Base-by-base conservation (phyloP, 2,113 vertebrate genomes). In the Thalassoma bifasciatum region DNA sequence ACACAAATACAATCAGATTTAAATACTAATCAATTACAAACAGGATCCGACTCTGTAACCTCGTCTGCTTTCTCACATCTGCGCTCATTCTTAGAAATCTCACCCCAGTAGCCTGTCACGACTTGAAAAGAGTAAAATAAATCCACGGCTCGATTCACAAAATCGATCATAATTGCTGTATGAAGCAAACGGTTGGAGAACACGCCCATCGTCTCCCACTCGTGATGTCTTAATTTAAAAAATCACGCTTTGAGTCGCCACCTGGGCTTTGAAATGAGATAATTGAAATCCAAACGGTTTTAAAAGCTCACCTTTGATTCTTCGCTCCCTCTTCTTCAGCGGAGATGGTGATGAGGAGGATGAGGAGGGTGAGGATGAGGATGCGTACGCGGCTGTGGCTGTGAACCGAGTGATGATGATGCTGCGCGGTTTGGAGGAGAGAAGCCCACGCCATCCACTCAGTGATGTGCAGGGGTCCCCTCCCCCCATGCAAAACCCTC, bases 401-500 rank as follows among this genome's bases (percentile, higher is more conserved):
- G 78, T 74, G 77, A 79, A 74, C 62, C 68, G 83, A 86, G 72
- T 81, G 86, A 68, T 81, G 82, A 5, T 81, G 87, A 17, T 88
- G 85, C 71, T 80, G 80, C 42, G 81, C 77, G 70, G 49, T 73
- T 73, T 44, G 88, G 81, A 87, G 83, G 66, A 82, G 87, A 90
- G 86, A 76, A 90, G 67, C 84, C 90, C 91, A 91, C 88, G 82
- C 86, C 79, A 83, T 86, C 82, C 87, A 87, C 70, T 49, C 68
- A 46, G 50, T 73, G 87, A 91, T 75, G 77, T 73, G 63, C 82
- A 86, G 80, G 89, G 70, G 71, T 72, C 89, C 88, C 90, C 76
- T 81, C 86, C 88, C 79, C 87, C 84, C 66, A 83, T 46, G 81
- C 80, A 10, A n/a, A 74, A 74, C 67, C 83, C 53, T 59, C 81